Evolutionary conservation across 2,113 vertebrate species (phyloP).

Genomic region (Sturnira hondurensis): DNA sequence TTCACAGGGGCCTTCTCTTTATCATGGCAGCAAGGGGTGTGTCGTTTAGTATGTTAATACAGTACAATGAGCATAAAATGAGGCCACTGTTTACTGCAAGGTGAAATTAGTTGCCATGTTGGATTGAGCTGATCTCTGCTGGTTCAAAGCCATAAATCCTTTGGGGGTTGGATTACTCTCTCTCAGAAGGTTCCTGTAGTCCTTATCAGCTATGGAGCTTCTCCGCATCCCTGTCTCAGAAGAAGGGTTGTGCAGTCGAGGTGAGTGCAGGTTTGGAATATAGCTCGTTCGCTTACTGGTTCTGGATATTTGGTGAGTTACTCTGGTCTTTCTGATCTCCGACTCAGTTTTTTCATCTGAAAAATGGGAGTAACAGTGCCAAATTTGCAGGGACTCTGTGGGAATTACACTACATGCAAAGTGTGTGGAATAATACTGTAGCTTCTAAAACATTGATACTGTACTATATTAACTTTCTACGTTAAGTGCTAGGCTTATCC

Average conservation of each 20-base stretch:
- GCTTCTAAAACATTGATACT: neutral
- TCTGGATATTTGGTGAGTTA: neutral
- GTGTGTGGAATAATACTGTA: neutral
- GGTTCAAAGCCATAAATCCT: neutral
- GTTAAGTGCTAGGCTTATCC: neutral
- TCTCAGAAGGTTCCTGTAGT: neutral
- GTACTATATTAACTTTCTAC: neutral
- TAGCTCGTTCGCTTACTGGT: neutral
- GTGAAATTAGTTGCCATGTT: neutral
- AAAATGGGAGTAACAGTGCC: neutral
- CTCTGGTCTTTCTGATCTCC: neutral
- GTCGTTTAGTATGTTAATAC: neutral
- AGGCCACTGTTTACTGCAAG: neutral
- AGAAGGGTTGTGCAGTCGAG: neutral
- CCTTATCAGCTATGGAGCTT: neutral
- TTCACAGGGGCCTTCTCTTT: neutral
- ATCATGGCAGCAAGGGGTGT: neutral
- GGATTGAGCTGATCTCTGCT: neutral
- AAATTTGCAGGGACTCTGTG: slow-evolving; percentile 1
- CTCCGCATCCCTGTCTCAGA: neutral
- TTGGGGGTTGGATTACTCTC: neutral
- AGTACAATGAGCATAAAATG: neutral
- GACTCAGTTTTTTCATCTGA: neutral
- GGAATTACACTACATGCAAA: neutral
- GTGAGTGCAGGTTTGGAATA: neutral